Evolutionary conservation across 2,888 invertebrate genomes (phyloP), one percentile per base, ranked within the genome.

Genomic region (Andrena praecox): DNA sequence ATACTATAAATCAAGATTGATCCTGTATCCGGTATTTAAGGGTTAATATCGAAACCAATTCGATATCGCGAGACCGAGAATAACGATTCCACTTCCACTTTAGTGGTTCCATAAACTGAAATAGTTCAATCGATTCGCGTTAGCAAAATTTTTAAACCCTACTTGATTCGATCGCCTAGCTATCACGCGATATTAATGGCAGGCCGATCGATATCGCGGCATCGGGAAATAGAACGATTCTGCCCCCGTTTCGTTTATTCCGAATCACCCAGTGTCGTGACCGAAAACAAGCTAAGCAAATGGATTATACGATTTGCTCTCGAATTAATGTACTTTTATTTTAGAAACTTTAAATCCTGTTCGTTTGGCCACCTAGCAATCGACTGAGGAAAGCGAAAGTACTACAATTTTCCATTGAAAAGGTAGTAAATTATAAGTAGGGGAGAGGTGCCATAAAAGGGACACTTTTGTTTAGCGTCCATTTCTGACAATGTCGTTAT

Each of bases 121-220:
- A 50, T 10, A 6, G n/a, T 66, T 16, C 29, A 3, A 56, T 35
- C 27, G n/a, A 35, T 35, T 35, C 20, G 0, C n/a, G 8, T 50
- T 4, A 12, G 8, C 8, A 12, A 16, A 16, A 31, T 74, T 42
- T 31, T 16, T 29, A 0, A 20, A 73, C 1, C 20, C 16, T 12
- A 12, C 4, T 16, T 24, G 3, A 35, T n/a, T 20, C n/a, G 20
- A 62, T 12, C 60, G 12, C 10, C 6, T 7, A n/a, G 24, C 48
- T 2, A 31, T 16, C 33, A 75, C 74, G 20, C 33, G 20, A 74
- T 29, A 62, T 20, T 8, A 52, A 20, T 27, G 29, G 2, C 7
- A 16, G 50, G n/a, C 1, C 56, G n/a, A 42, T 75, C 75, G 20
- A 62, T 62, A 75, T n/a, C 6, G 24, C 12, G 29, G 20, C 31